These are phyloP conservation scores for Pseudomyrmex gracilis DNA, from an alignment of 1,140 invertebrate genomes.

Conservation along the genomic window DNA sequence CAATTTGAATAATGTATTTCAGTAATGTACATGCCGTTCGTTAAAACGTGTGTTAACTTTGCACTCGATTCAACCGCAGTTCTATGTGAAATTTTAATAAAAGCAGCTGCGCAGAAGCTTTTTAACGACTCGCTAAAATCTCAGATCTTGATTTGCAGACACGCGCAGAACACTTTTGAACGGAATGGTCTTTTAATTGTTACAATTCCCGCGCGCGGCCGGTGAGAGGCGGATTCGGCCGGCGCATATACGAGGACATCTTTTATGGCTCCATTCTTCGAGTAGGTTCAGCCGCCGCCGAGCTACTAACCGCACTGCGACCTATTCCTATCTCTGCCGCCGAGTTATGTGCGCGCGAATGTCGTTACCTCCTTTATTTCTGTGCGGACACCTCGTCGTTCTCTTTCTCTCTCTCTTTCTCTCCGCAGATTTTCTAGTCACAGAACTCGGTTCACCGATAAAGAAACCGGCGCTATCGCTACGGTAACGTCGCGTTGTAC, in stretches of 20 bases:
- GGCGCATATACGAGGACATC: constrained; percentile 65
- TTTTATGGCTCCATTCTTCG: constrained; percentile 78
- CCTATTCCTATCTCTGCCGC: constrained; percentile 67
- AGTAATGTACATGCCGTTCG: neutral
- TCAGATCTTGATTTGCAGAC: constrained; percentile 27
- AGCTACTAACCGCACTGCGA: constrained; percentile 64
- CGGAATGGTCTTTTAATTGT: constrained; percentile 68
- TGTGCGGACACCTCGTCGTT: constrained; percentile 16
- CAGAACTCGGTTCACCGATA: constrained; percentile 53
- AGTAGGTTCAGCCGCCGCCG: constrained; percentile 25
- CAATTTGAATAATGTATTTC: constrained; percentile 2
- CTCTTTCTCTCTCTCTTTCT: neutral
- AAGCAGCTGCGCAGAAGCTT: constrained; percentile 22
- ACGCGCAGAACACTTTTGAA: constrained; percentile 50
- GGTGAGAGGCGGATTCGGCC: constrained; percentile 12
- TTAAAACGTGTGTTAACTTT: constrained; percentile 12
- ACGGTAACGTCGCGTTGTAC: constrained; percentile 60
- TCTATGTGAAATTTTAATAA: constrained; percentile 30
- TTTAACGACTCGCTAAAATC: constrained; percentile 32
- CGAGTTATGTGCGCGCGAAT: constrained; percentile 71
- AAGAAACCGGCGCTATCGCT: constrained; percentile 66
- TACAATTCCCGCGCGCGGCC: constrained; percentile 50
- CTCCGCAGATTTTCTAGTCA: constrained; percentile 25
- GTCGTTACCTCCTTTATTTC: constrained; percentile 72
- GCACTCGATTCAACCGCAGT: neutral